Base-by-base conservation (phyloP, 37 sponge, comb jelly and placozoan genomes). In the Crambe crambe region DNA sequence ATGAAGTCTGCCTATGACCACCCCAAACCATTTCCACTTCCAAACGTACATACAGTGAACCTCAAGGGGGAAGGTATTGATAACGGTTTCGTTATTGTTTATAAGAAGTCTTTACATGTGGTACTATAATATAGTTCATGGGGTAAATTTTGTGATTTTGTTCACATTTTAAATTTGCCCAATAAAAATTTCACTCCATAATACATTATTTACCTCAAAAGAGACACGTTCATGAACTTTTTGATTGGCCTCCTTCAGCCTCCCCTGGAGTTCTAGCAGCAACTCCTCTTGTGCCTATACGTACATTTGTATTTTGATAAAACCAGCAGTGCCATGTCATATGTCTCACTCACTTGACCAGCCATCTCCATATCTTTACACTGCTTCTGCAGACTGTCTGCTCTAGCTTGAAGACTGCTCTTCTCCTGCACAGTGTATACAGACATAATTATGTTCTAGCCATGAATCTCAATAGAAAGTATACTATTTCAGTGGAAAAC, bases 231-330 rank as follows among this genome's bases (percentile, higher is more conserved):
- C 66, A 34, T 65, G 10, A 3, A 70, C 35, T 62, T 36, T 76
- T 9, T 12, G 8, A 8, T 70, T 65, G n/a, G 37, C 54, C 44
- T 77, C 43, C 65, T 65, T 64, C 44, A 77, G 77, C 38, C 65
- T 18, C 17, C 26, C 18, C 77, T 77, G 65, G 30, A 77, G 65
- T 30, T 42, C 35, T 18, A 64, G 27, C 65, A 77, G 65, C 12
- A 62, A 42, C 44, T 77, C 77, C 44, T 64, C 77, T 42, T 77
- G 77, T 23, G 77, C 77, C 77, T 77, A 42, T 2, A 40, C 8
- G 21, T 15, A 72, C 36, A 68, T 32, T 3, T 35, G 38, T 37
- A 32, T 8, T 9, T 27, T 68, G 17, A 23, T 3, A 70, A 22
- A 3, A 70, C 9, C 15, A 15, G 42, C 22, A 1, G 40, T 70